Percentiles rank a stretch among this genome's conserved stretches.
These are phyloP conservation scores for Trichonephila clavata DNA, from an alignment of 1,140 invertebrate genomes.

Conservation along the genomic window DNA sequence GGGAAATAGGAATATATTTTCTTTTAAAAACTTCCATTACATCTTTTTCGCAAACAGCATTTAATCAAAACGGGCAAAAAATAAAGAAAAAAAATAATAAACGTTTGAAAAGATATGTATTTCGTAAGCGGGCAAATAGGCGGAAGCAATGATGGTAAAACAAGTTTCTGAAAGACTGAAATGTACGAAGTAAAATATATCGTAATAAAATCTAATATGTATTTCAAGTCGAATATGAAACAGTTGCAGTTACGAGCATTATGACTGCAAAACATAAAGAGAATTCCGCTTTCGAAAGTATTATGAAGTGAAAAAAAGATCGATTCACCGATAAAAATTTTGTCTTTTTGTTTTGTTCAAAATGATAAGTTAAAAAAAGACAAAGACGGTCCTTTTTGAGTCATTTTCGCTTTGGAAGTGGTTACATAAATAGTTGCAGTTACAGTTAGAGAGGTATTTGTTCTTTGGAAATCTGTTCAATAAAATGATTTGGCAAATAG, in stretches of 20 bases:
- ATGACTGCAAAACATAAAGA: constrained; percentile 39
- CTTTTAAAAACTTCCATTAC: constrained; percentile 9
- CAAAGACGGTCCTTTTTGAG: constrained; percentile 20
- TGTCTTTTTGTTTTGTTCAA: not conserved
- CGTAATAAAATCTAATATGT: constrained; percentile 58
- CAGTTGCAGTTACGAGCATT: constrained; percentile 1
- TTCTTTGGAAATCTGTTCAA: constrained; percentile 19
- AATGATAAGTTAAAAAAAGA: constrained; percentile 16
- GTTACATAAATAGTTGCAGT: constrained; percentile 49
- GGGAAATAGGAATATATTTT: not conserved
- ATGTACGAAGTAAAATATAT: constrained; percentile 18
- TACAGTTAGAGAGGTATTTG: constrained; percentile 11
- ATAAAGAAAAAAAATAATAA: not conserved
- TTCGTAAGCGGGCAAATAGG: not conserved
- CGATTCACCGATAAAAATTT: constrained; percentile 49
- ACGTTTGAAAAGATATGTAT: not conserved
- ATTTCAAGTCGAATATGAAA: constrained; percentile 33
- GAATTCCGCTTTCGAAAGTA: constrained; percentile 12
- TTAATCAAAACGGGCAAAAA: not conserved
- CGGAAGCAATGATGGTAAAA: not conserved
- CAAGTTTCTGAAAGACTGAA: not conserved
- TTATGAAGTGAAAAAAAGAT: constrained; percentile 50
- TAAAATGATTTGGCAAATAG: constrained; percentile 44
- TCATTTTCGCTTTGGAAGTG: constrained; percentile 46
- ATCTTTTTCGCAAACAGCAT: not conserved